Percentiles rank a stretch among this genome's conserved stretches.
Conservation (phyloP, 2,888 invertebrate species). For the Amphipoea oculea region DNA sequence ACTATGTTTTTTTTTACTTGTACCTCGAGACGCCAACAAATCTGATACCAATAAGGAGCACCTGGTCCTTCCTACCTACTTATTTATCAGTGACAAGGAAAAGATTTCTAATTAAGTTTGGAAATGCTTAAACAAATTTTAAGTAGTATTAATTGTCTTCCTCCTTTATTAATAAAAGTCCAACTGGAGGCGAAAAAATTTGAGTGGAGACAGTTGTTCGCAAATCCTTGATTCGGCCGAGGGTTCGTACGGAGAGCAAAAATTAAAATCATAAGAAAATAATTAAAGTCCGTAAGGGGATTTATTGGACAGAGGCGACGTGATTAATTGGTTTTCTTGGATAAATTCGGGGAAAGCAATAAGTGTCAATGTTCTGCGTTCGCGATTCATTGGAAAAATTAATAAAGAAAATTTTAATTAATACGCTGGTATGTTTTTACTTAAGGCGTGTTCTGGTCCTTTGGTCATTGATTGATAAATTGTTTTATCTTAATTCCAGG, state of each 20-base stretch:
- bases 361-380: constrained; percentile 89
- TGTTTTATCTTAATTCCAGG: not conserved
- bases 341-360: constrained; percentile 86
- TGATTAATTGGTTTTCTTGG: constrained; percentile 89
- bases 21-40: not conserved
- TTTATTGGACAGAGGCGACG: constrained; percentile 89
- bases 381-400: constrained; percentile 82
- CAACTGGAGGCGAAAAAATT: constrained; percentile 81
- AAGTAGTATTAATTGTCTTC: constrained; percentile 91
- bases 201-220: constrained; percentile 83
- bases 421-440: constrained; percentile 65
- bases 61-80: constrained; percentile 33
- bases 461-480: not conserved
- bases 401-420: constrained; percentile 82
- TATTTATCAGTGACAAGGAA: constrained; percentile 63
- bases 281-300: constrained; percentile 90
- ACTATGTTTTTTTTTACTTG: not conserved
- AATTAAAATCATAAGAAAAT: constrained; percentile 91
- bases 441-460: constrained; percentile 33
- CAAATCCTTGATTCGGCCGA: constrained; percentile 74
- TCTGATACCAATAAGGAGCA: constrained; percentile 8
- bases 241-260: constrained; percentile 74
- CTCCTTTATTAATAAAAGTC: constrained; percentile 89
- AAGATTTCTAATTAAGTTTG: constrained; percentile 85
- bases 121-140: constrained; percentile 88